Conservation (phyloP, 2,113 vertebrate genomes). For the Synchiropus splendidus region DNA sequence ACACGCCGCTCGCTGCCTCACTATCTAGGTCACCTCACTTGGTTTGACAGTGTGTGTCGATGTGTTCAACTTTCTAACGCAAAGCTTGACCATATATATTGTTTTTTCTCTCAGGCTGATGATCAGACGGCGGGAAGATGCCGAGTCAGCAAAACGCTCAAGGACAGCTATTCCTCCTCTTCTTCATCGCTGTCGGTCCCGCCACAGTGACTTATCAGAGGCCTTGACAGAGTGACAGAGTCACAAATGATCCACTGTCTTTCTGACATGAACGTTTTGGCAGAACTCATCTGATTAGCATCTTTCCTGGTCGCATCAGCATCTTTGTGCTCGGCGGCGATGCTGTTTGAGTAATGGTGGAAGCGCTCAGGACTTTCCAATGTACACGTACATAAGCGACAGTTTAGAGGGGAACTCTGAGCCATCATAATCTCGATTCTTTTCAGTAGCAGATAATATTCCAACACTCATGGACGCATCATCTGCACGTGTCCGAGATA, state of each 20-base stretch:
- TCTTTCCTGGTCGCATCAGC: constrained; percentile 41
- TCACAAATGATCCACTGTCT: constrained; percentile 44
- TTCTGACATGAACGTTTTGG: constrained; percentile 34
- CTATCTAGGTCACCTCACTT: constrained; percentile 25
- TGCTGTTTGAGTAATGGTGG: constrained; percentile 14
- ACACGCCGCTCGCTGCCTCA: no score
- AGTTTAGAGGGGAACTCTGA: no score
- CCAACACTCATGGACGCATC: no score
- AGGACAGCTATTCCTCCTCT: constrained; percentile 21
- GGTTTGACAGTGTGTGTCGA: constrained; percentile 17
- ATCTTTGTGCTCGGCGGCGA: constrained; percentile 20
- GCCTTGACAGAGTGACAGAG: constrained; percentile 47
- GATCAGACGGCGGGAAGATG: constrained; percentile 21
- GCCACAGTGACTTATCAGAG: constrained; percentile 26
- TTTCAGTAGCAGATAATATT: no score
- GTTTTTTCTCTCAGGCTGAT: constrained; percentile 21
- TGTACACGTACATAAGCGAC: no score
- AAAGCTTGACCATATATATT: no score
- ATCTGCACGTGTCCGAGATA: no score
- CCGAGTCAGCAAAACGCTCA: constrained; percentile 44
- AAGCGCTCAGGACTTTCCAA: constrained; percentile 19
- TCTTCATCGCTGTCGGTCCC: constrained; percentile 49
- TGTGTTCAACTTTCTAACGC: constrained; percentile 23
- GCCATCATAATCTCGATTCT: no score
- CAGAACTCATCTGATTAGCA: constrained; percentile 52